A percentile compares a stretch with the other conserved stretches of the same genome.
These are phyloP conservation scores for Margaritifera margaritifera DNA, from an alignment of 2,888 invertebrate genomes.

Conservation along the genomic window DNA sequence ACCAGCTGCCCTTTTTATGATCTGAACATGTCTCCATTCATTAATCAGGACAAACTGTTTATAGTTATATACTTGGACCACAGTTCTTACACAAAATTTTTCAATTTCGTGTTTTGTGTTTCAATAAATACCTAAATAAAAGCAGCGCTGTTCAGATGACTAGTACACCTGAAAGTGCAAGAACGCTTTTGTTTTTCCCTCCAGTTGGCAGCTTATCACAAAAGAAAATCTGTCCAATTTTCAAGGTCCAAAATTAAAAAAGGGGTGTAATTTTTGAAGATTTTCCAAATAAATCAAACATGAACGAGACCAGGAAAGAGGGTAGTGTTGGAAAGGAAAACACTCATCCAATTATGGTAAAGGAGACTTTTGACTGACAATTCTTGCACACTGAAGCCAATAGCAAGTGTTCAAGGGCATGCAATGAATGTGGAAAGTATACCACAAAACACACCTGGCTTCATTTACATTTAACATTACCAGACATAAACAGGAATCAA, in stretches of 20 bases:
- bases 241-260: neutral
- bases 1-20: conserved; percentile 68
- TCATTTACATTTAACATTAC: too few relatives aligned
- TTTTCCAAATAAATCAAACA: too few relatives aligned
- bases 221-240: too few relatives aligned
- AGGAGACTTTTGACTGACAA: too few relatives aligned
- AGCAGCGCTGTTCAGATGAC: conserved; percentile 19
- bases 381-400: too few relatives aligned
- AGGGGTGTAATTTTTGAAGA: conserved; percentile 19
- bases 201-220: neutral
- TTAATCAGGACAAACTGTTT: conserved; percentile 57
- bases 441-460: too few relatives aligned
- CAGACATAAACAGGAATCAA: too few relatives aligned
- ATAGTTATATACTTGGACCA: conserved; percentile 73
- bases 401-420: too few relatives aligned
- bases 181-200: conserved; percentile 2
- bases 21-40: conserved; percentile 51
- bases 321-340: too few relatives aligned
- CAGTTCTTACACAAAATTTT: conserved; percentile 70
- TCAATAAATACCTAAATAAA: conserved; percentile 36
- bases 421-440: too few relatives aligned
- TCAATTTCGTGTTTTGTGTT: conserved; percentile 66
- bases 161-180: conserved; percentile 20
- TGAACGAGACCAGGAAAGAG: too few relatives aligned
- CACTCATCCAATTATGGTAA: too few relatives aligned